Percentiles rank a stretch among this genome's conserved stretches.
These are phyloP conservation scores for Rattus rattus DNA, from an alignment of 2,113 vertebrate species.

Conservation along the genomic window DNA sequence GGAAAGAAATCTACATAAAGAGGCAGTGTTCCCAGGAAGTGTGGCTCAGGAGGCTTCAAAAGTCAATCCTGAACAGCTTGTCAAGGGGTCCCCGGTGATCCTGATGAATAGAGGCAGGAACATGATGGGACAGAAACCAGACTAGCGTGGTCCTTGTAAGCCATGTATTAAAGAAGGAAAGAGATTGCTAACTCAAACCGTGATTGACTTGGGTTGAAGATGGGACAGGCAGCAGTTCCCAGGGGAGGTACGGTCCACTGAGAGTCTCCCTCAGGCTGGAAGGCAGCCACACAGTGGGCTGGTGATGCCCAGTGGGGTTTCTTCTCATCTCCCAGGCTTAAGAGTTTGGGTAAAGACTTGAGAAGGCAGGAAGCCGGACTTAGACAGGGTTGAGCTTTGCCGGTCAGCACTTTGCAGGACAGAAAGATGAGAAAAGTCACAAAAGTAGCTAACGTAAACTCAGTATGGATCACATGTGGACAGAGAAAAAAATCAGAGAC, in stretches of 20 bases:
- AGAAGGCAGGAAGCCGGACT: neutral
- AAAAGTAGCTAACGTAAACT: neutral
- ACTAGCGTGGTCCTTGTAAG: neutral
- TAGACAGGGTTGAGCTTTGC: neutral
- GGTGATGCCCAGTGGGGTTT: neutral
- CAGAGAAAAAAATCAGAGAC: neutral
- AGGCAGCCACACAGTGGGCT: fast-evolving
- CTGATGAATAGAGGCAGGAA: neutral
- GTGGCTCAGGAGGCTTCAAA: neutral
- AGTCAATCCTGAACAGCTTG: neutral
- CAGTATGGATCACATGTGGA: neutral
- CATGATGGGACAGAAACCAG: neutral
- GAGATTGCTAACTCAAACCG: neutral
- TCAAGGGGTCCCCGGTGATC: neutral
- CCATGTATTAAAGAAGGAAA: neutral
- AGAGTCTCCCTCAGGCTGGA: neutral
- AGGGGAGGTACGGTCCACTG: neutral
- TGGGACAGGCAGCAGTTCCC: neutral
- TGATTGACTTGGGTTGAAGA: neutral
- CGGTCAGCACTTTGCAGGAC: neutral
- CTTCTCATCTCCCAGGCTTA: neutral
- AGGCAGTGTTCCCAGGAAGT: conserved; percentile 18
- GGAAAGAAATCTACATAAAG: neutral
- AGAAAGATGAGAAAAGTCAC: neutral
- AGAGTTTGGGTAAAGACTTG: neutral